Evolutionary conservation across 2,113 vertebrate genomes (phyloP), one percentile per base, ranked within the genome.

Genomic region (Nerophis lumbriciformis): DNA sequence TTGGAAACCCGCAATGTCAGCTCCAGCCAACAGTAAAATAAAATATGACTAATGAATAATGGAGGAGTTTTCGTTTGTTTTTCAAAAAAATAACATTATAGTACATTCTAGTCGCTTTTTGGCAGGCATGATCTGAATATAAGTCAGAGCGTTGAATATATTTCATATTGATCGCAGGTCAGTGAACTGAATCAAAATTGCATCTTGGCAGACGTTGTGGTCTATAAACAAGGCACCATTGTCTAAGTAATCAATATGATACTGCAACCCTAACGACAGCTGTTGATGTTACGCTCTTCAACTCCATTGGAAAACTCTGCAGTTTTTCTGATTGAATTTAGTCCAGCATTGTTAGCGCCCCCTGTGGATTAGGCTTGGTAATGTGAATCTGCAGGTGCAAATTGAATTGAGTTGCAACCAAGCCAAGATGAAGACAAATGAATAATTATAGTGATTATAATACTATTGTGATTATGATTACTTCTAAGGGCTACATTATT

Each of bases 341-440:
- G 42, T 1, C 2, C 42, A 11, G 42, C 42, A 11, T 45, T 45
- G 10, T 12, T 45, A 45, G 42, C 42, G 42, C 42, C 42, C 42
- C 42, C 42, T 45, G 12, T 45, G 42, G 42, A 45, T 45, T 45
- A 45, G 12, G 38, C 55, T 44, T 5, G 38, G 54, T 42, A 42
- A 57, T 57, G 54, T 28, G 28, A 3, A 28, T 28, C 28, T 4
- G 28, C 28, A 4, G 28, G 28, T 28, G 28, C 16, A n/a, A 44
- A 57, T 56, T 56, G n/a, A 56, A 56, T 44, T 44, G 55, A 44
- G 39, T 57, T 39, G n/a, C 38, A 57, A 57, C 42, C 55, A 57
- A 57, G 39, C 55, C 16, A 39, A 44, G 55, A 57, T 44, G n/a
- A 19, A 45, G 42, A 57, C 55, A 39, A 57, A 44, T 44, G 44